A percentile compares a stretch with the other conserved stretches of the same genome.
Conservation (phyloP, 1,140 invertebrate species). For the Camponotus vicinus region DNA sequence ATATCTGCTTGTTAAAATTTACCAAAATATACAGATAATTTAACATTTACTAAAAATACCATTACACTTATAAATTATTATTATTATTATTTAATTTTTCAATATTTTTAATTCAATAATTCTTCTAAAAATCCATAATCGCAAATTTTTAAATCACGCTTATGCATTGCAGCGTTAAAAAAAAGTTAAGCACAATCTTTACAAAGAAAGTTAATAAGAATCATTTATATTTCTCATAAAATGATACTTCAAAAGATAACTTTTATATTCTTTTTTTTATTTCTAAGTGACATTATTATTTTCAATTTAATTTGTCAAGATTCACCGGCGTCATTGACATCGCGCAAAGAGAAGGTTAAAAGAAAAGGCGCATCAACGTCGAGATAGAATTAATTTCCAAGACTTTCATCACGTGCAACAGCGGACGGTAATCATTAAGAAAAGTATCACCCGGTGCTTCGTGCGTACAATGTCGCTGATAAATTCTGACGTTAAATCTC, state of each 20-base stretch:
- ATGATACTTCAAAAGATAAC: background rate
- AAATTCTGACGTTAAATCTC: slow-evolving; percentile 31
- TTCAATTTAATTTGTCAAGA: background rate
- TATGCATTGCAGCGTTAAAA: background rate
- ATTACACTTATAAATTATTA: no score
- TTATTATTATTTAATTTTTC: no score
- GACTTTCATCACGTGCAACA: background rate
- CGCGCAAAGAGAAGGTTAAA: background rate
- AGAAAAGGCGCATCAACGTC: slow-evolving; percentile 18
- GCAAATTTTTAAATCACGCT: background rate
- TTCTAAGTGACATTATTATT: slow-evolving; percentile 17
- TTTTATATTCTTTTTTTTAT: slow-evolving; percentile 8
- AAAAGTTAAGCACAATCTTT: background rate
- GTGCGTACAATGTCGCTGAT: slow-evolving; percentile 20
- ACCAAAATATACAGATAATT: no score
- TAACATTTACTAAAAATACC: no score
- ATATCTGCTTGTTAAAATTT: no score
- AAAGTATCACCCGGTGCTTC: slow-evolving; percentile 18
- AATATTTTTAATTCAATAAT: no score
- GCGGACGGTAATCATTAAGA: slow-evolving; percentile 27
- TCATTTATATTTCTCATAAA: background rate
- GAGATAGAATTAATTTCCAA: slow-evolving; percentile 28
- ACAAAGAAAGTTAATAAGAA: background rate
- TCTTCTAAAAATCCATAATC: background rate
- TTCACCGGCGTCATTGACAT: background rate